Conservation (phyloP, 2,888 invertebrate species). For the Sericinus montela region DNA sequence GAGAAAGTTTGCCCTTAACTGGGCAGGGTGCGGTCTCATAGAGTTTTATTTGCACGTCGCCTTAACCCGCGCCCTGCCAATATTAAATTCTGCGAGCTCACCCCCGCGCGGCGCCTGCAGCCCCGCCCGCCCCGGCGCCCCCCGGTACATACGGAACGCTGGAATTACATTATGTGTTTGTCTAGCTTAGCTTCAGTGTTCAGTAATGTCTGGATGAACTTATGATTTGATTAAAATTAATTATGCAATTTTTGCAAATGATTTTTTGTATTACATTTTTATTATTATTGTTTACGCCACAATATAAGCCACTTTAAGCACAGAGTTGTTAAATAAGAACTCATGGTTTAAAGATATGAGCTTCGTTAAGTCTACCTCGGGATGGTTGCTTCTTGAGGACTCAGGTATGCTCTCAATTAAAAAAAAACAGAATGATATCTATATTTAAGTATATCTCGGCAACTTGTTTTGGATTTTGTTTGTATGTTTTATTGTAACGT, state of each 20-base stretch:
- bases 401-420: no score
- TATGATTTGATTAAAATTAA: constrained; percentile 5
- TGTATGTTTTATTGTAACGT: no score
- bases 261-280: no score
- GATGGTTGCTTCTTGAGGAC: no score
- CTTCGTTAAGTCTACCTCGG: no score
- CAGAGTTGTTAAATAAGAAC: no score
- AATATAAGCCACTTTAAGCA: no score
- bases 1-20: constrained; percentile 40
- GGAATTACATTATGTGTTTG: constrained; percentile 63
- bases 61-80: constrained; percentile 72
- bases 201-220: constrained; percentile 3
- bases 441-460: no score
- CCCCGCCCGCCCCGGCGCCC: constrained; percentile 1
- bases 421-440: no score
- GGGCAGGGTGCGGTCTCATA: constrained; percentile 54
- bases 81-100: constrained; percentile 63
- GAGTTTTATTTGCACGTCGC: constrained; percentile 72
- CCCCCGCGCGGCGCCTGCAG: constrained; percentile 24
- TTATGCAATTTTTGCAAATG: background rate
- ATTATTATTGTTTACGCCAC: no score
- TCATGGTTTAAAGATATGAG: no score
- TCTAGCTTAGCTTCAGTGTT: constrained; percentile 18
- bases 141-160: constrained; percentile 24
- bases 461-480: no score